Evolutionary conservation across 2,113 vertebrate species (phyloP).

Genomic region (Nyctereutes procyonoides): DNA sequence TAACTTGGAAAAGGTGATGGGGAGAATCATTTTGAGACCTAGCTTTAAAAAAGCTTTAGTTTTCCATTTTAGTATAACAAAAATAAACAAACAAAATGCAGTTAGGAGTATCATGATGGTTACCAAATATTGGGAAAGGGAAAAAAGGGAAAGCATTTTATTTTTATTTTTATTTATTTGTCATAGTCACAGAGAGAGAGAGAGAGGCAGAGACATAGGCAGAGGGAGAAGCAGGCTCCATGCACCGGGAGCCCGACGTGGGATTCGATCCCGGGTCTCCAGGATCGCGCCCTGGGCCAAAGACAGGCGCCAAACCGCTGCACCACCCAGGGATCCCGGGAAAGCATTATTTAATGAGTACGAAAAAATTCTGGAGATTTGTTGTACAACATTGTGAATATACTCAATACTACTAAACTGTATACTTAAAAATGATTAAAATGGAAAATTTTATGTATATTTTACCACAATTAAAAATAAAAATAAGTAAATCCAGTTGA

Average conservation of each 20-base stretch:
- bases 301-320: no score
- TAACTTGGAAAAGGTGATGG: neutral
- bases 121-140: neutral
- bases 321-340: no score
- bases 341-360: neutral
- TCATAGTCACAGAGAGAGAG: no score
- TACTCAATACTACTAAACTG: neutral
- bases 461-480: constrained; percentile 36
- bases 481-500: constrained; percentile 5
- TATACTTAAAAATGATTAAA: neutral
- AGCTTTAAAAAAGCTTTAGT: neutral
- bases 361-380: neutral
- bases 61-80: constrained; percentile 20
- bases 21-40: neutral
- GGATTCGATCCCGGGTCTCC: no score
- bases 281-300: no score
- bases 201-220: no score
- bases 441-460: neutral
- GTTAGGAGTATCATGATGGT: neutral
- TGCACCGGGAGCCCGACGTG: no score
- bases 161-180: no score
- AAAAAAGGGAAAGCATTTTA: neutral
- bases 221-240: no score
- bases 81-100: neutral
- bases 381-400: neutral